These are phyloP conservation scores for Corvus hawaiiensis DNA, from an alignment of 2,113 vertebrate genomes.

Conservation along the genomic window DNA sequence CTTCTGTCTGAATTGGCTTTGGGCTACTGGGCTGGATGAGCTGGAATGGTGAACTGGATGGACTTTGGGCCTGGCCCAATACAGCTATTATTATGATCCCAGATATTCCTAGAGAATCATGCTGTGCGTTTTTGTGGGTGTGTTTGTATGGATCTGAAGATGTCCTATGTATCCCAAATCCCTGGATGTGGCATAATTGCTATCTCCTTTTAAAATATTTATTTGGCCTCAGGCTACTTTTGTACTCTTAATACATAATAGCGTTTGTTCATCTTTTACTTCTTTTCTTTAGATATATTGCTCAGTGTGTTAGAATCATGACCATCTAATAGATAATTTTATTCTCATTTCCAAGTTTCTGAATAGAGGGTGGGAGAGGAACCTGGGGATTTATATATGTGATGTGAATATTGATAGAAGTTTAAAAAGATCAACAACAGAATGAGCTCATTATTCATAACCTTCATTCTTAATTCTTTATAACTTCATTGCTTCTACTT, in stretches of 20 bases:
- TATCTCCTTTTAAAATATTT: background rate
- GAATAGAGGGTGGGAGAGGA: background rate
- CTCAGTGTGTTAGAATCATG: background rate
- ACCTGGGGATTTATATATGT: background rate
- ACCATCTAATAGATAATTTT: background rate
- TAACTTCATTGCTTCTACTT: background rate
- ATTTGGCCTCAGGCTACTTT: background rate
- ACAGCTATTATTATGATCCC: background rate
- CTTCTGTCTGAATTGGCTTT: background rate
- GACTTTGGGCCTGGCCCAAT: background rate
- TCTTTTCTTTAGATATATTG: background rate
- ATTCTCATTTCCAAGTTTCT: background rate
- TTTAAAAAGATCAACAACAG: background rate
- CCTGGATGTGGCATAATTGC: background rate
- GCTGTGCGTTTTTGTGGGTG: background rate
- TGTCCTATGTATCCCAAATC: background rate
- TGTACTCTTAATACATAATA: background rate
- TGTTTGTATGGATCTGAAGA: background rate
- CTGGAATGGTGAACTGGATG: background rate
- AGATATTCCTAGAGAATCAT: background rate
- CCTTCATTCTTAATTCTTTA: background rate
- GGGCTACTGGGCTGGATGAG: background rate
- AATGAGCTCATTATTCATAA: background rate
- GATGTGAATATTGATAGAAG: background rate
- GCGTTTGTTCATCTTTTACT: background rate